phyloP scores from a whole-genome alignment of 2,113 vertebrate species.

The Lutjanus erythropterus region DNA sequence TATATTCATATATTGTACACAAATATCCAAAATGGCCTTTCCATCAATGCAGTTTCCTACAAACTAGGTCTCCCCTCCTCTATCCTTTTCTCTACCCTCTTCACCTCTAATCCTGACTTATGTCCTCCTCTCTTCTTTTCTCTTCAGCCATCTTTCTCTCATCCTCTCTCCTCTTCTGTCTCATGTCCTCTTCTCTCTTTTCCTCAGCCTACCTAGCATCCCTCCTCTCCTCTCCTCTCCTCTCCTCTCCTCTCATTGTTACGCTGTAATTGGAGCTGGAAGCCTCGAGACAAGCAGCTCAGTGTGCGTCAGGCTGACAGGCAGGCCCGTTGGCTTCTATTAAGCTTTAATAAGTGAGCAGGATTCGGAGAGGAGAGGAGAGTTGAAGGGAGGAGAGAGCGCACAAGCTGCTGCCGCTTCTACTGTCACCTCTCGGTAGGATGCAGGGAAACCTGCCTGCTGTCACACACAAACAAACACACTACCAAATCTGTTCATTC shows the following conservation, averaged over 20 bases:
- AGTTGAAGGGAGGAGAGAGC: conserved; percentile 54
- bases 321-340: conserved; percentile 77
- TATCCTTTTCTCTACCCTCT: not conserved
- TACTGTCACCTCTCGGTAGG: conserved; percentile 45
- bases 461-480: conserved; percentile 51
- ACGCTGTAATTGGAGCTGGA: conserved; percentile 81
- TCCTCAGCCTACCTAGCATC: not conserved
- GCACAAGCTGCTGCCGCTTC: conserved; percentile 34
- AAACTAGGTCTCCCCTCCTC: not conserved
- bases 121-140: conserved; percentile 5
- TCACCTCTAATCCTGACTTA: conserved; percentile 34
- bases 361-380: conserved; percentile 58
- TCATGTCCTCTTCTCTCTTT: not conserved
- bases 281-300: conserved; percentile 67
- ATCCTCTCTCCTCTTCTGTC: not conserved
- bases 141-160: conserved; percentile 16
- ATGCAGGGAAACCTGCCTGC: conserved; percentile 38
- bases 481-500: not conserved
- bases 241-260: conserved; percentile 57
- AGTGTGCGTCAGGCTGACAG: conserved; percentile 72
- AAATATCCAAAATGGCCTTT: not conserved
- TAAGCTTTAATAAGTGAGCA: conserved; percentile 79
- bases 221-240: not conserved
- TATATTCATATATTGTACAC: not conserved
- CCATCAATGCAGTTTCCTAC: not conserved